Evolutionary conservation across 2,113 vertebrate genomes (phyloP).

Genomic region (Psittacara wagleri): DNA sequence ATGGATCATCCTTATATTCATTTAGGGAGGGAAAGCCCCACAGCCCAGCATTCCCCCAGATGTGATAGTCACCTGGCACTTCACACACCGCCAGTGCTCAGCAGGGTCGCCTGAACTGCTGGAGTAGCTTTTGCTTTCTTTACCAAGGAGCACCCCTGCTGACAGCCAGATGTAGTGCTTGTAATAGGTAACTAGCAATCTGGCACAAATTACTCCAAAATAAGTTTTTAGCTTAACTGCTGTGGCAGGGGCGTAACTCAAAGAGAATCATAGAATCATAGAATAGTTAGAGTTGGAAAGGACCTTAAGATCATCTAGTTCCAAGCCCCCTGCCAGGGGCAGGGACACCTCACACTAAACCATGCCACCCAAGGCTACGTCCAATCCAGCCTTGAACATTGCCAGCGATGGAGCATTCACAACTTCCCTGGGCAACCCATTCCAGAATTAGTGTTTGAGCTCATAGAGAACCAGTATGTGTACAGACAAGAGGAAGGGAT

Average conservation of each 20-base stretch:
- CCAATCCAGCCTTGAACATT: no score
- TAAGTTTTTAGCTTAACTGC: neutral
- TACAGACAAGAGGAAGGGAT: neutral
- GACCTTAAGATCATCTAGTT: no score
- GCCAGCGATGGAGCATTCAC: no score
- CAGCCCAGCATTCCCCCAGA: neutral
- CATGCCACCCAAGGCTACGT: no score
- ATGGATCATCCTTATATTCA: rapidly evolving
- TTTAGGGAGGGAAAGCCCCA: neutral
- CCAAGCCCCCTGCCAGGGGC: no score
- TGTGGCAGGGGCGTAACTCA: neutral
- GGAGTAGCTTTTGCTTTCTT: neutral
- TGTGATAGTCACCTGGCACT: neutral
- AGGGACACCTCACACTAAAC: no score
- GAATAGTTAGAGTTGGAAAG: no score
- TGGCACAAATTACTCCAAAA: neutral
- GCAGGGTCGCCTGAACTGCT: neutral
- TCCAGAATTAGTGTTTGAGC: neutral
- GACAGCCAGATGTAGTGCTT: neutral
- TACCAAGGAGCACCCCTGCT: neutral
- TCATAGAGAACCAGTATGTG: rapidly evolving
- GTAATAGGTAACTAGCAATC: neutral
- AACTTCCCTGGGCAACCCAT: no score
- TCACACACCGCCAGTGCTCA: rapidly evolving
- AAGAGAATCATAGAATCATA: neutral